Evolutionary conservation across 2,888 invertebrate genomes (phyloP).

Genomic region (Meta bourneti): DNA sequence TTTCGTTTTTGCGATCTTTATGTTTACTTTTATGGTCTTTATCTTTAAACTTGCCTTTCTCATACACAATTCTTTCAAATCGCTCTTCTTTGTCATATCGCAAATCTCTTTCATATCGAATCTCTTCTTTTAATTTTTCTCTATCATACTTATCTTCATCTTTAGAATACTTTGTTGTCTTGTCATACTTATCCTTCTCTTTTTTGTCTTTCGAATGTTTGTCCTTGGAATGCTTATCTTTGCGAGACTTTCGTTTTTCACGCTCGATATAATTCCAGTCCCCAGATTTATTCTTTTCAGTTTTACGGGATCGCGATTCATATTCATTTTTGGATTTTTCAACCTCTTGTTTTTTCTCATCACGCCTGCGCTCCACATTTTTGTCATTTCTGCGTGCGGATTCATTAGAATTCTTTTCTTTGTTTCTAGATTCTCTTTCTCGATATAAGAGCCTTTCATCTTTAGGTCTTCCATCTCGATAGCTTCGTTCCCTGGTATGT

Average conservation of each 20-base stretch:
- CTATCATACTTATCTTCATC: slow-evolving; percentile 68
- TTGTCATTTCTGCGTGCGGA: slow-evolving; percentile 74
- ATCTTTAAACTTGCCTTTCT: slow-evolving; percentile 72
- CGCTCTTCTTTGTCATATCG: slow-evolving; percentile 71
- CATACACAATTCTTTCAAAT: slow-evolving; percentile 69
- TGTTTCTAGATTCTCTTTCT: slow-evolving; percentile 79
- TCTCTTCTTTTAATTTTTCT: slow-evolving; percentile 66
- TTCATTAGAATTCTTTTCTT: slow-evolving; percentile 70
- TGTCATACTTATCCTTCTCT: slow-evolving; percentile 68
- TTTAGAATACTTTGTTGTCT: slow-evolving; percentile 60
- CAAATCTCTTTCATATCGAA: slow-evolving; percentile 66
- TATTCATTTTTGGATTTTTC: slow-evolving; percentile 78
- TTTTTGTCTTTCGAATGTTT: slow-evolving; percentile 68
- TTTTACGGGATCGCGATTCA: slow-evolving; percentile 64
- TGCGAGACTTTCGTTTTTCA: slow-evolving; percentile 64
- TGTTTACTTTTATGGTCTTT: slow-evolving; percentile 73
- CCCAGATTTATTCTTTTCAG: slow-evolving; percentile 56
- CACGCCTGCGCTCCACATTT: slow-evolving; percentile 54
- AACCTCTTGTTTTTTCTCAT: slow-evolving; percentile 79
- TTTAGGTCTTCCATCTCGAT: slow-evolving; percentile 84
- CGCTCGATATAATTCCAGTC: slow-evolving; percentile 67
- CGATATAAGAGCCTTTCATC: slow-evolving; percentile 80
- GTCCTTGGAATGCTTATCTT: slow-evolving; percentile 72
- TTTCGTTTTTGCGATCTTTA: slow-evolving; percentile 69
- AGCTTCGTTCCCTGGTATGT: slow-evolving; percentile 88